Conservation (phyloP, 2,113 vertebrate species). For the Delphinus delphis region DNA sequence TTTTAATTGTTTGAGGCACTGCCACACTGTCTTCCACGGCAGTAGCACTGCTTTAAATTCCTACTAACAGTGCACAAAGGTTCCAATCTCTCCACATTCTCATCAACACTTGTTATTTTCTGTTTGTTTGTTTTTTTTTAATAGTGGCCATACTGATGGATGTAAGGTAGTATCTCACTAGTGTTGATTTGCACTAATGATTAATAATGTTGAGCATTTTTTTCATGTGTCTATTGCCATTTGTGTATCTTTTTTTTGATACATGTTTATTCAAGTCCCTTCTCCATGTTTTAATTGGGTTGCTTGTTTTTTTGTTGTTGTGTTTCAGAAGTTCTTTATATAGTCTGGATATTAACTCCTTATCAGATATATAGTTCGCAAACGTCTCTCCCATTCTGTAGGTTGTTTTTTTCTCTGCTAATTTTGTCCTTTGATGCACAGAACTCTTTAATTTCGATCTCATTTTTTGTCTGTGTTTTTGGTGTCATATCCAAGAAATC, state of each 20-base stretch:
- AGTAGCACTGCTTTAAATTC: too few species aligned
- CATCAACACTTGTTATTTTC: too few species aligned
- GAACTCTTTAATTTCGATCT: neutral
- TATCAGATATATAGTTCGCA: neutral
- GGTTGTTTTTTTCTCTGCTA: too few species aligned
- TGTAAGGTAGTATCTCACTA: neutral
- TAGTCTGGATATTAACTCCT: neutral
- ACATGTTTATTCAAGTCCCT: neutral
- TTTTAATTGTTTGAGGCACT: too few species aligned
- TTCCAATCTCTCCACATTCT: too few species aligned
- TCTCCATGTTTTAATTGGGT: neutral
- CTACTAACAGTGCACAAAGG: too few species aligned
- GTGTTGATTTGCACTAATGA: neutral
- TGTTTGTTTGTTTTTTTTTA: neutral
- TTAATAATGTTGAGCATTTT: neutral
- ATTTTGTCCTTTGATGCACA: neutral
- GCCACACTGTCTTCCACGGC: too few species aligned
- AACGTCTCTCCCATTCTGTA: neutral
- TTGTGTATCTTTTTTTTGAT: neutral
- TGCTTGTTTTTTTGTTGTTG: neutral
- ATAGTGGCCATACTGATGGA: neutral
- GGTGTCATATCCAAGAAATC: too few species aligned
- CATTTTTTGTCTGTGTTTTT: too few species aligned
- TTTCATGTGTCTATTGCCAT: neutral
- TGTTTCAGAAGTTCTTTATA: neutral